Evolutionary conservation across 2,113 vertebrate species (phyloP).

Genomic region (Mirza zaza): DNA sequence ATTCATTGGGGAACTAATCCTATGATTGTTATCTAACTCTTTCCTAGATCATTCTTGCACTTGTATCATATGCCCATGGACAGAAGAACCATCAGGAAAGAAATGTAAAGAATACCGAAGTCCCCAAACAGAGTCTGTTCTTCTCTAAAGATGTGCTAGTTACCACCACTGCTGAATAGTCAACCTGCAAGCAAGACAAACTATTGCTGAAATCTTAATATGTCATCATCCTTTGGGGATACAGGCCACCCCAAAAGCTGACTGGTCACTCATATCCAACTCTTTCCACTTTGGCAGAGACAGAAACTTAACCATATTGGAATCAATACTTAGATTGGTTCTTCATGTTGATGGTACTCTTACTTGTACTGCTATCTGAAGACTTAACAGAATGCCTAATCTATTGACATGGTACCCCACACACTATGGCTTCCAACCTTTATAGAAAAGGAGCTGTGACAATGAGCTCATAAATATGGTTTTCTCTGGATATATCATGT

Average conservation of each 20-base stretch:
- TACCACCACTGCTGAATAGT: not conserved
- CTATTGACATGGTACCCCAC: not conserved
- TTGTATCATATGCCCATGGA: not conserved
- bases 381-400: not conserved
- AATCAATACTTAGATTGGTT: not conserved
- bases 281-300: not conserved
- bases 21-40: not conserved
- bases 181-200: not conserved
- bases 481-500: not conserved
- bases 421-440: not conserved
- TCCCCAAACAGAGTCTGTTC: rapidly evolving
- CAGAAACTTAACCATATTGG: not conserved
- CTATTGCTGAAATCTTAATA: not conserved
- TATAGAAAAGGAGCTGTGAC: not conserved
- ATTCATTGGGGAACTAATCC: not conserved
- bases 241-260: not conserved
- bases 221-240: not conserved
- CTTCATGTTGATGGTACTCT: not conserved
- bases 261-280: not conserved
- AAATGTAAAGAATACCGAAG: not conserved
- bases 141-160: not conserved
- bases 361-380: not conserved
- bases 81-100: not conserved
- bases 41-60: not conserved
- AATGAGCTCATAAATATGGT: not conserved